A percentile compares a stretch with the other conserved stretches of the same genome.
These are phyloP conservation scores for Hemibagrus guttatus DNA, from an alignment of 2,797 vertebrate species.

Conservation along the genomic window DNA sequence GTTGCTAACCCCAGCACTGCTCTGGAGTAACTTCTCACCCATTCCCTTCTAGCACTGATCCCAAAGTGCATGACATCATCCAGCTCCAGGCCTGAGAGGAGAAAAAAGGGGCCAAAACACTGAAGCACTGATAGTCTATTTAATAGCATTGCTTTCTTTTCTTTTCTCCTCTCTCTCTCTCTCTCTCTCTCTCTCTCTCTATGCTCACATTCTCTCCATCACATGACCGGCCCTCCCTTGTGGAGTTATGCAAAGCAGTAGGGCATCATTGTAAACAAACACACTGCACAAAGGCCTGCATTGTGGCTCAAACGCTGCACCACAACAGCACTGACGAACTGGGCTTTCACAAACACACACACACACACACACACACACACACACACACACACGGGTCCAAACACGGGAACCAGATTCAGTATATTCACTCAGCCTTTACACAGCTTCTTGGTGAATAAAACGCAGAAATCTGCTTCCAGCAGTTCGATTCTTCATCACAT, in stretches of 20 bases:
- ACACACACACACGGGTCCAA: constrained; percentile 50
- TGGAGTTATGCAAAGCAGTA: constrained; percentile 79
- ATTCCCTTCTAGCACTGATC: constrained; percentile 17
- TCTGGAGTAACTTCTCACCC: background rate
- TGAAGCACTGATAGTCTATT: constrained; percentile 53
- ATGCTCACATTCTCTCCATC: constrained; percentile 55
- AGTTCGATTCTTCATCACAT: background rate
- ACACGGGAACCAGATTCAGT: background rate
- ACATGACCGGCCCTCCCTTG: constrained; percentile 74
- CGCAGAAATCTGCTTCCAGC: background rate
- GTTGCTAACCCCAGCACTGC: background rate
- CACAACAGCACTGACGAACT: constrained; percentile 31
- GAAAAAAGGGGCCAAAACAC: constrained; percentile 70
- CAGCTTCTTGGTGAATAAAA: background rate
- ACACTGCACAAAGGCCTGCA: constrained; percentile 70
- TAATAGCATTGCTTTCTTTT: constrained; percentile 67
- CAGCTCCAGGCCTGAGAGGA: constrained; percentile 59
- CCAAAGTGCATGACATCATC: constrained; percentile 66
- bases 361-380: constrained; percentile 37
- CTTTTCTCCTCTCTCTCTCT: constrained; percentile 60
- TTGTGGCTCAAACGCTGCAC: constrained; percentile 65
- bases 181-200: constrained; percentile 28
- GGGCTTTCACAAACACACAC: constrained; percentile 33
- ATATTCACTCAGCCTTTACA: background rate
- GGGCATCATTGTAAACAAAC: constrained; percentile 77